These are phyloP conservation scores for Neuroterus valhalla DNA, from an alignment of 1,140 invertebrate species.

Conservation along the genomic window DNA sequence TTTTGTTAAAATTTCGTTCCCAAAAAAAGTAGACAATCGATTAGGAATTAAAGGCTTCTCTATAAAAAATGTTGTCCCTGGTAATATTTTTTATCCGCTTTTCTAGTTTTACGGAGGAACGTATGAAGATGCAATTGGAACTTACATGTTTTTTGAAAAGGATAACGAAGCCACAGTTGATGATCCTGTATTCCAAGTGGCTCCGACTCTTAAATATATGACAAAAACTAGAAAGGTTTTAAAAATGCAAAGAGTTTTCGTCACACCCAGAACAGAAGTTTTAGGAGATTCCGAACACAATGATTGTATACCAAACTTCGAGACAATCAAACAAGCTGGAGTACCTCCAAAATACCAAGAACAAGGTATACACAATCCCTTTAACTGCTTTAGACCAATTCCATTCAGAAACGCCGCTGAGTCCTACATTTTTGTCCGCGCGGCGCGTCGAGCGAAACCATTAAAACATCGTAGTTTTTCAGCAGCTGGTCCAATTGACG, in stretches of 20 bases:
- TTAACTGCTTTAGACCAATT: too few species aligned
- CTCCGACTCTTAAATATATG: conserved; percentile 70
- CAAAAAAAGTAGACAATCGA: too few species aligned
- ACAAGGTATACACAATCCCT: conserved; percentile 52
- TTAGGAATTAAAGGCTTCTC: too few species aligned
- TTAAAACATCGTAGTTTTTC: too few species aligned
- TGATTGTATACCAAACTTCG: conserved; percentile 55
- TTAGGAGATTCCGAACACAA: conserved; percentile 60
- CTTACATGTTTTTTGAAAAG: conserved; percentile 75
- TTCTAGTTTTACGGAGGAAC: conserved; percentile 72
- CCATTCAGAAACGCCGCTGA: too few species aligned
- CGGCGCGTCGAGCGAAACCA: too few species aligned
- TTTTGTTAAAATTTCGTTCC: too few species aligned
- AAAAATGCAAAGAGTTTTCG: conserved; percentile 75
- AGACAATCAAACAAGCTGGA: conserved; percentile 60
- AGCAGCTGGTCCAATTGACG: too few species aligned
- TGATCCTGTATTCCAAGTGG: conserved; percentile 73
- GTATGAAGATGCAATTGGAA: conserved; percentile 75
- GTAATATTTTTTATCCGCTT: conserved; percentile 30
- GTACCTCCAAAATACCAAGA: conserved; percentile 63
- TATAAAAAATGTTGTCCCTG: too few species aligned
- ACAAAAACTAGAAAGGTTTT: conserved; percentile 75
- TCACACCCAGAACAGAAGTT: conserved; percentile 64
- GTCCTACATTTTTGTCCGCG: too few species aligned
- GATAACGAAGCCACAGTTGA: conserved; percentile 64